Base-by-base conservation (phyloP, 2,888 invertebrate species). In the Helicoverpa assulta region DNA sequence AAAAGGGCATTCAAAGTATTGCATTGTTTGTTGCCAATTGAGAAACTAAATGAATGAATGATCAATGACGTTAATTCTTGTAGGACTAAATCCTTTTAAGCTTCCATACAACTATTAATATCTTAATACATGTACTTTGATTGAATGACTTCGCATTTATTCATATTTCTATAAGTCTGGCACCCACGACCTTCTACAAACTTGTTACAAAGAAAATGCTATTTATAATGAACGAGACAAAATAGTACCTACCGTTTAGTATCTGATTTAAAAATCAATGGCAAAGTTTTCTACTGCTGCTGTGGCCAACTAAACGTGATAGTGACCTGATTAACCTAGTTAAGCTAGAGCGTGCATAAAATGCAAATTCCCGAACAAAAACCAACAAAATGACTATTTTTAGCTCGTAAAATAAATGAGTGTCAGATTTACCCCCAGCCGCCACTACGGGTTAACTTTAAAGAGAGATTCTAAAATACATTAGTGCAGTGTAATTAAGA, bases 381-480 rank as follows among this genome's bases (percentile, higher is more conserved):
- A n/a, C 43, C 43, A 16, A 43, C 47, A n/a, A 16, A 47, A 16
- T n/a, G 47, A 47, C 47, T 47, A 47, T 47, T 47, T 47, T 47
- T 47, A 47, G 47, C 47, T 47, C n/a, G 47, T 47, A 47, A 47
- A 47, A n/a, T 47, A 47, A 47, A 47, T 47, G 5, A n/a, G 47
- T 47, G 47, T n/a, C 47, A 47, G 47, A 47, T 47, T 47, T 47
- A n/a, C 16, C n/a, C 47, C n/a, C 47, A n/a, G 47, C 4, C 6
- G n/a, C 47, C 5, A 47, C 47, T 47, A 47, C 47, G 47, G 47
- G 47, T 47, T 47, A 47, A 47, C 47, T 47, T n/a, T 16, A 47
- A 47, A 47, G 47, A 47, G 47, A n/a, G 47, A n/a, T 47, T 47
- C 47, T n/a, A 47, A 47, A 47, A n/a, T 47, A 47, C n/a, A 47